Base-by-base conservation (phyloP, 2,888 invertebrate genomes). In the Artemia sp. region DNA sequence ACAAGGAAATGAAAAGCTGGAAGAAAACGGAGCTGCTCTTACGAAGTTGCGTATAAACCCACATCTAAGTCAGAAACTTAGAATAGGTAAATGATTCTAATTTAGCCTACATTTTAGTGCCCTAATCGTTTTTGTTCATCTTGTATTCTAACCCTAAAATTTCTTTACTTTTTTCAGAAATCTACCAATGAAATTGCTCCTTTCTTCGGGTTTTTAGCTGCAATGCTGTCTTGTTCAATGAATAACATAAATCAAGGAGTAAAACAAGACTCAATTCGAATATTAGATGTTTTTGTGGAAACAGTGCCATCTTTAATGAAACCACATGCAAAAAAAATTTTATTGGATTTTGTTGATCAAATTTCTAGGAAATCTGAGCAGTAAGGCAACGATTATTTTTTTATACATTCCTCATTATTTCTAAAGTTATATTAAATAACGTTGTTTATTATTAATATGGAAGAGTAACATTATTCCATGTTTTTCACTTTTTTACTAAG, bases 171-270 rank as follows among this genome's bases (percentile, higher is more conserved):
- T 64, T 75, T 74, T 12, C 73, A 81, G 80, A 77, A 81, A 68
- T 76, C 80, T 8, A 76, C 76, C 10, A 77, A 82, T 11, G 84
- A 84, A 74, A 77, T 87, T 12, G 77, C 81, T 64, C 90, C 92
- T 11, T 90, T 90, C 77, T 88, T 88, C 76, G 84, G 86, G 72
- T 81, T 88, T 8, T 79, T 93, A 72, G 85, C 87, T 24, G 87
- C 89, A 1, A 89, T 90, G 77, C 78, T 93, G 67, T 84, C 87
- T 69, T 92, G 92, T 80, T 88, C 90, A 0, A 90, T 94, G 90
- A 92, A 92, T 0, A 90, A 93, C 75, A 88, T 94, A 71, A 85
- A 89, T 76, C 83, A 82, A 12, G 81, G 83, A 68, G 86, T 94
- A 72, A 89, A 91, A 76, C 87, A 90, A 76, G 92, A 92, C 78